Evolutionary conservation across 2,113 vertebrate genomes (phyloP).

Genomic region (Pampusana beccarii): DNA sequence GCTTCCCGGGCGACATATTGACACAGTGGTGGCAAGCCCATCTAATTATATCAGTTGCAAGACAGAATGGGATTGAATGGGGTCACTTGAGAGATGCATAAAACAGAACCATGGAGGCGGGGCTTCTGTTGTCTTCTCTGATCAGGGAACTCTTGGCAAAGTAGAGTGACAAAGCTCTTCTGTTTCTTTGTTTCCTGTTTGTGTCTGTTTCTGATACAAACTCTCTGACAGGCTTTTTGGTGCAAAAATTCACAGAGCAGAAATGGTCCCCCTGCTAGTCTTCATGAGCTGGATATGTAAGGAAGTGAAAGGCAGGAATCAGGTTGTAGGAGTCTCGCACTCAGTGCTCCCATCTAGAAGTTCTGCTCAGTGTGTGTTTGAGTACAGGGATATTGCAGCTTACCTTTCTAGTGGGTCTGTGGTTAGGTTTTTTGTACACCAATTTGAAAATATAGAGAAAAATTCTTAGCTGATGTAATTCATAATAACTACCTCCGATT

Average conservation of each 20-base stretch:
- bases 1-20: neutral
- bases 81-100: neutral
- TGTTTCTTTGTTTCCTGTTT: neutral
- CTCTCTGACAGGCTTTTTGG: neutral
- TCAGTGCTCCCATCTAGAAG: neutral
- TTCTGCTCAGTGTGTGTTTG: neutral
- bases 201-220: neutral
- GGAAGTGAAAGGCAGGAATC: neutral
- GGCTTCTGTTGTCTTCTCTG: neutral
- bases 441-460: neutral
- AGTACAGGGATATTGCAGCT: neutral
- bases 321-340: accelerated
- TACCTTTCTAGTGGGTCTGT: neutral
- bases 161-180: neutral
- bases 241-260: neutral
- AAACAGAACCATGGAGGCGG: neutral
- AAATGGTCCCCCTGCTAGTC: neutral
- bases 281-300: neutral
- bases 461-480: neutral
- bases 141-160: neutral
- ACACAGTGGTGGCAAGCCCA: neutral
- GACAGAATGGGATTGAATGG: neutral
- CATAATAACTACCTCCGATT: neutral
- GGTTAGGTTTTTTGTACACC: neutral
- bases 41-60: neutral